These are phyloP conservation scores for Artibeus jamaicensis DNA, from an alignment of 2,797 vertebrate genomes.

Conservation along the genomic window DNA sequence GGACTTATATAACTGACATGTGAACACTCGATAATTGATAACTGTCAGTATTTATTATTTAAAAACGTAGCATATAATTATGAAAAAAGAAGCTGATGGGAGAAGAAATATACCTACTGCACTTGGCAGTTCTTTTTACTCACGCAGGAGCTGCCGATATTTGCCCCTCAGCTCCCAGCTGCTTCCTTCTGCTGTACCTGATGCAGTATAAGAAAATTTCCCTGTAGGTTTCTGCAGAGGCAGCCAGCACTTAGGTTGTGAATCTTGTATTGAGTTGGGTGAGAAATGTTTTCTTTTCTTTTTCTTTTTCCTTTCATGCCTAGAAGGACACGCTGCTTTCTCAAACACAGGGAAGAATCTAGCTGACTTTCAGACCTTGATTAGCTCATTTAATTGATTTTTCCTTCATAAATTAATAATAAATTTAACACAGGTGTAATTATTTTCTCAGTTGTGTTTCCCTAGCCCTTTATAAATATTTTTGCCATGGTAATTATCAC, in stretches of 20 bases:
- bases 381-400: slow-evolving; percentile 14
- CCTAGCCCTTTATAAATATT: not conserved
- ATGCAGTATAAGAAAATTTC: slow-evolving; percentile 37
- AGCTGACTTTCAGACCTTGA: slow-evolving; percentile 40
- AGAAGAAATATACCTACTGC: not conserved
- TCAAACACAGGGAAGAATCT: not conserved
- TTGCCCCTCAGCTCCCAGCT: slow-evolving; percentile 51
- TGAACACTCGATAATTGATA: not conserved
- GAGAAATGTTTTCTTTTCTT: slow-evolving; percentile 4
- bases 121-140: slow-evolving; percentile 41
- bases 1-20: not conserved
- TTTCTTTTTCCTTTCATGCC: not conserved
- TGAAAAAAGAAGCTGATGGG: not conserved
- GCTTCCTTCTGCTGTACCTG: slow-evolving; percentile 69
- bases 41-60: slow-evolving; percentile 3
- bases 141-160: not conserved
- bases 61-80: not conserved
- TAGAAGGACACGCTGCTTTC: slow-evolving; percentile 13
- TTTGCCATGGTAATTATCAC: not conserved
- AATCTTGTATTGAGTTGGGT: slow-evolving; percentile 41
- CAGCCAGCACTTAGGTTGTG: slow-evolving; percentile 28
- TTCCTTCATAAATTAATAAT: slow-evolving; percentile 11
- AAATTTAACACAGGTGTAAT: not conserved
- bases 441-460: not conserved
- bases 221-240: slow-evolving; percentile 55